Percentiles rank a stretch among this genome's conserved stretches.
Evolutionary conservation across 2,113 vertebrate genomes (phyloP).

Genomic region (Archilochus colubris): DNA sequence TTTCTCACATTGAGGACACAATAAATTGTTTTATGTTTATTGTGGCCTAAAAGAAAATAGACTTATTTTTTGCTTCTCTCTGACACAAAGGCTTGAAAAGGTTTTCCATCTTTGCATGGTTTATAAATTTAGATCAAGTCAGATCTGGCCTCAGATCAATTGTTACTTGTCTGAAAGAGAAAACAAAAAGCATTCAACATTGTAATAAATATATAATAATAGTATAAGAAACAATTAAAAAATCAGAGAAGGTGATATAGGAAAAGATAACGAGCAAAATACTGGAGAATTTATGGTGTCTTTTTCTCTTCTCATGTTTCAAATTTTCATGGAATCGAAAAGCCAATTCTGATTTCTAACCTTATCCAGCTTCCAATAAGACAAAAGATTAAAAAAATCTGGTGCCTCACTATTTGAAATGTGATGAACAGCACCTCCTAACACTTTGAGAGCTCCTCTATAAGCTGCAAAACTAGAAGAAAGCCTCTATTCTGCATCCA

Average conservation of each 20-base stretch:
- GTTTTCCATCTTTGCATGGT: neutral
- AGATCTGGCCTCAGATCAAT: neutral
- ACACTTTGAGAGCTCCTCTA: neutral
- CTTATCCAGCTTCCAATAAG: neutral
- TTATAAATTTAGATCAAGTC: neutral
- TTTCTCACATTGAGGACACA: neutral
- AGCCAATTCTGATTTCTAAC: neutral
- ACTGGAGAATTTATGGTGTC: neutral
- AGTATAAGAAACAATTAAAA: neutral
- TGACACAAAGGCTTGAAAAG: neutral
- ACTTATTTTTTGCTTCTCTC: neutral
- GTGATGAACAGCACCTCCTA: neutral
- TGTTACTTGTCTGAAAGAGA: neutral
- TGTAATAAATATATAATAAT: neutral
- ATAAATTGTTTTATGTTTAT: neutral
- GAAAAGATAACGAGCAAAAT: neutral
- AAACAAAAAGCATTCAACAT: neutral
- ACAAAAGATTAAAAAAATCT: neutral
- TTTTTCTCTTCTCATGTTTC: neutral
- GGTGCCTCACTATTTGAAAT: neutral
- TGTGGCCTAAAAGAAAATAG: neutral
- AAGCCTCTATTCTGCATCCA: neutral
- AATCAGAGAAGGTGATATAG: neutral
- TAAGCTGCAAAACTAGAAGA: neutral
- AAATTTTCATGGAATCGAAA: neutral